Percentiles rank a stretch among this genome's conserved stretches.
Evolutionary conservation across 2,113 vertebrate species (phyloP).

Genomic region (Microcebus ravelobensis): DNA sequence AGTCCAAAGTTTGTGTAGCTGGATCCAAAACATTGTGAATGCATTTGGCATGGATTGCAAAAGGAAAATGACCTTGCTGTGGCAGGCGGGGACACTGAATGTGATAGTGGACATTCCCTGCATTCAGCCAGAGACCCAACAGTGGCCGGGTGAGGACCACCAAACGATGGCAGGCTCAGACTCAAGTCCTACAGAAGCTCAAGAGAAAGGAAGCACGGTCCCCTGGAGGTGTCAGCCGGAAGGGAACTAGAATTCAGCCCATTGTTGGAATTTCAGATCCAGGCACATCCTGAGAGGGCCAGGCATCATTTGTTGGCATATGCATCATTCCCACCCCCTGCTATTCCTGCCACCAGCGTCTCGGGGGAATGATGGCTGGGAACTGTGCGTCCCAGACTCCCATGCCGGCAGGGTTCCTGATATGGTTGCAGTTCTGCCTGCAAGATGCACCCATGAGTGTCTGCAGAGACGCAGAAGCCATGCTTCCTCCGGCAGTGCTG

Average conservation of each 20-base stretch:
- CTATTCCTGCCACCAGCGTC: background rate
- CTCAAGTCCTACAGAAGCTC: background rate
- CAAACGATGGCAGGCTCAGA: background rate
- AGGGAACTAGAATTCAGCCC: background rate
- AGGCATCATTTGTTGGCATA: background rate
- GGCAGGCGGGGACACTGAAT: background rate
- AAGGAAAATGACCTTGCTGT: conserved; percentile 44
- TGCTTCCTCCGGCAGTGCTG: background rate
- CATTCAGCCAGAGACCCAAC: background rate
- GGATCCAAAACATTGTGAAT: conserved; percentile 71
- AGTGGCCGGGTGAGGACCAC: background rate
- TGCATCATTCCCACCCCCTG: background rate
- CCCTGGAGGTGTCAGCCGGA: background rate
- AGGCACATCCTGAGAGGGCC: background rate
- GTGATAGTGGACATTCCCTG: background rate
- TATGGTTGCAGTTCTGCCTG: background rate
- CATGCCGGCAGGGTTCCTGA: background rate
- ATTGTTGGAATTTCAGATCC: background rate
- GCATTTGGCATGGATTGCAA: conserved; percentile 35
- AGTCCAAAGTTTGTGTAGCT: conserved; percentile 70
- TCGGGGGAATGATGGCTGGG: background rate
- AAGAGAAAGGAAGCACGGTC: background rate
- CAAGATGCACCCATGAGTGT: background rate
- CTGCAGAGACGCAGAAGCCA: background rate
- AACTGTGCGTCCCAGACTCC: background rate